Conservation (phyloP, 2,888 invertebrate species). For the Pinctada fucata region DNA sequence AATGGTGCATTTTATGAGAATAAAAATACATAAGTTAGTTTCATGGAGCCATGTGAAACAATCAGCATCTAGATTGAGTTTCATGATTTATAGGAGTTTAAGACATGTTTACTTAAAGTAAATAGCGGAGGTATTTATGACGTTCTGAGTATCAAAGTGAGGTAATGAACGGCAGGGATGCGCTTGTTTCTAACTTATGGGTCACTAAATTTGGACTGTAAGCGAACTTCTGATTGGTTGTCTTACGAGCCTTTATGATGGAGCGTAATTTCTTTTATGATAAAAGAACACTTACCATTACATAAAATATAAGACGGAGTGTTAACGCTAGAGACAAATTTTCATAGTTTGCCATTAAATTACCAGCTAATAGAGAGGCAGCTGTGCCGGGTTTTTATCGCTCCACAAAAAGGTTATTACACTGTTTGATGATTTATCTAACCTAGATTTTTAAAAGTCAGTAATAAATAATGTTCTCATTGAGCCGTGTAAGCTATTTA, state of each 20-base stretch:
- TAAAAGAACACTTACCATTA: constrained; percentile 8
- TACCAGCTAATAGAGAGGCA: neutral
- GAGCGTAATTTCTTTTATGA: constrained; percentile 13
- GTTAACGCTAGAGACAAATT: neutral
- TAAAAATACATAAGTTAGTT: constrained; percentile 35
- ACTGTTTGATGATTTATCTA: neutral
- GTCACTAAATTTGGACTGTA: constrained; percentile 13
- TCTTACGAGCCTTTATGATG: neutral
- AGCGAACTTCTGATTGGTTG: constrained; percentile 2
- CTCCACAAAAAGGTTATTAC: neutral
- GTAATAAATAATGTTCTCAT: constrained; percentile 4
- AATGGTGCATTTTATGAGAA: constrained; percentile 29
- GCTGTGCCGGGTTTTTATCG: neutral
- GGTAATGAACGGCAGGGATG: neutral
- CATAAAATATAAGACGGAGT: constrained; percentile 3
- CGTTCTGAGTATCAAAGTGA: constrained; percentile 14
- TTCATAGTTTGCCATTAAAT: constrained; percentile 3
- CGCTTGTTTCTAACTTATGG: neutral
- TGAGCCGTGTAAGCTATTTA: neutral
- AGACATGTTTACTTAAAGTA: constrained; percentile 35
- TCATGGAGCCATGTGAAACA: constrained; percentile 34
- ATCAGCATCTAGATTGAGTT: constrained; percentile 33
- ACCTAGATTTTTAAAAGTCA: neutral
- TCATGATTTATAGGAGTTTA: constrained; percentile 29
- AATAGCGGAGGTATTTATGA: constrained; percentile 36